Evolutionary conservation across 2,888 invertebrate genomes (phyloP).

Genomic region (Drosophila acutilabella): DNA sequence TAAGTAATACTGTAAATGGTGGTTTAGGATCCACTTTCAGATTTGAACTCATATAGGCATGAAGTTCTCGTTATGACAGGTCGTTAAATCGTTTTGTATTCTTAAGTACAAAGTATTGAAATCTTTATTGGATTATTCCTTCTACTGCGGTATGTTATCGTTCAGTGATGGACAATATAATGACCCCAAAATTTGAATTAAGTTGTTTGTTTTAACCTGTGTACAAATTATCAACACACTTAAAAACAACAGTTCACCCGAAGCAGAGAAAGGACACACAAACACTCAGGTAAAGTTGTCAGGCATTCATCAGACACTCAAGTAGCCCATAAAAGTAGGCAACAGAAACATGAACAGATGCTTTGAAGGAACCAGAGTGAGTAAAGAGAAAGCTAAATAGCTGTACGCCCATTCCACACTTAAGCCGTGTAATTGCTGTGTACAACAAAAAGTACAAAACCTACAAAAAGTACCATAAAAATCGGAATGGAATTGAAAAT

Average conservation of each 20-base stretch:
- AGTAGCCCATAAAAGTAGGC: conserved; percentile 46
- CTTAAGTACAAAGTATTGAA: no score
- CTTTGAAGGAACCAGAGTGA: conserved; percentile 55
- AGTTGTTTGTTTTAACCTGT: conserved; percentile 54
- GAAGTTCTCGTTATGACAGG: no score
- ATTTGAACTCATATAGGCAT: no score
- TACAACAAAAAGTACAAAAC: conserved; percentile 21
- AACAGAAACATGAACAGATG: conserved; percentile 20
- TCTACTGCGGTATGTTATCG: conserved; percentile 18
- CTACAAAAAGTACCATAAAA: conserved; percentile 32
- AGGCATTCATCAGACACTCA: conserved; percentile 25
- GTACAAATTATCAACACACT: conserved; percentile 49
- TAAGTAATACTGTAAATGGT: no score
- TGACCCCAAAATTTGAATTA: conserved; percentile 1
- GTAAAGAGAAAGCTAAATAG: conserved; percentile 34
- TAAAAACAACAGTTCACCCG: conserved; percentile 1
- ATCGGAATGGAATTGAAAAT: conserved; percentile 34
- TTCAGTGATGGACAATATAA: conserved; percentile 14
- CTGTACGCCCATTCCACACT: conserved; percentile 32
- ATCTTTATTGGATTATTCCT: no score
- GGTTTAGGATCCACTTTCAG: no score
- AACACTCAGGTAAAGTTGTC: conserved; percentile 9
- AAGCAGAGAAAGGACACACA: not conserved
- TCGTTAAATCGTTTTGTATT: no score
- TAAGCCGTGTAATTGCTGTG: conserved; percentile 49